Evolutionary conservation across 2,113 vertebrate genomes (phyloP).

Genomic region (Microcebus murinus): DNA sequence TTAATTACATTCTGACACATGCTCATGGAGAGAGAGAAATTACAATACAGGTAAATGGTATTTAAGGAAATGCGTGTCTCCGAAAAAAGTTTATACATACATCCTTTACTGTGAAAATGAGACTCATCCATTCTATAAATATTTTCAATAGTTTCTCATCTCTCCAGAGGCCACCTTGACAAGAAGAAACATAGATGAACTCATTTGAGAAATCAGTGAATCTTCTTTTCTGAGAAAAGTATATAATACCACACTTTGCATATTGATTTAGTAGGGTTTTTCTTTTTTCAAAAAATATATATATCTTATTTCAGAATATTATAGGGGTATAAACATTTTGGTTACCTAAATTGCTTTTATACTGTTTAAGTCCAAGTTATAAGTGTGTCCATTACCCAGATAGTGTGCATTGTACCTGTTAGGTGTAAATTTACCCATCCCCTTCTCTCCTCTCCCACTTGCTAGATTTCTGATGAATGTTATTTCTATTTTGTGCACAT

Average conservation of each 20-base stretch:
- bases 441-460: no score
- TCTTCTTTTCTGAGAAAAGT: constrained; percentile 38
- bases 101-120: constrained; percentile 3
- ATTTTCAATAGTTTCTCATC: not conserved
- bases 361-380: no score
- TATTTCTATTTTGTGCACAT: no score
- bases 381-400: no score
- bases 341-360: no score
- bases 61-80: constrained; percentile 3
- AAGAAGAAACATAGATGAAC: constrained; percentile 10
- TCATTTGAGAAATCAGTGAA: not conserved
- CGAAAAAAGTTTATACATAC: not conserved
- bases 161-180: not conserved
- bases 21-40: not conserved
- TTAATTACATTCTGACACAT: not conserved
- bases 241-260: not conserved
- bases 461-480: no score
- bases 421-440: no score
- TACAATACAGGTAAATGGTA: not conserved
- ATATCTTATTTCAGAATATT: not conserved
- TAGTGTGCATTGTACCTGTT: no score
- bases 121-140: not conserved
- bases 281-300: not conserved
- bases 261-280: not conserved
- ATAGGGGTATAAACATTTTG: no score